Evolutionary conservation across 2,888 invertebrate genomes (phyloP).

Genomic region (Drosophila crucigera): DNA sequence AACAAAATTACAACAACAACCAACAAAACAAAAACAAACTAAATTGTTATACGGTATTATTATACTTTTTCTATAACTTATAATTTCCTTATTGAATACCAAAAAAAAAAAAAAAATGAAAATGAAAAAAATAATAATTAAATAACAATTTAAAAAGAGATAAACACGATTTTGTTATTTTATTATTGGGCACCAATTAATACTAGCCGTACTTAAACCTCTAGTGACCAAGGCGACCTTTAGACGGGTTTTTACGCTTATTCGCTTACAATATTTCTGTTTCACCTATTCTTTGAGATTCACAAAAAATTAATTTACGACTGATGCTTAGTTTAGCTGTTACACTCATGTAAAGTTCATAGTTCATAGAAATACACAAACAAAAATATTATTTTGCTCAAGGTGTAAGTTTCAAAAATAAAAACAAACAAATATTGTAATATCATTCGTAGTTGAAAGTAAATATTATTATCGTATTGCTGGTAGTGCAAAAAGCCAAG

Average conservation of each 20-base stretch:
- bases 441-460: neutral
- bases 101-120: conserved; percentile 56
- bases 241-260: neutral
- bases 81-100: conserved; percentile 83
- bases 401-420: neutral
- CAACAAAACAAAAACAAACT: conserved; percentile 58
- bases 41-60: conserved; percentile 85
- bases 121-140: conserved; percentile 71
- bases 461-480: neutral
- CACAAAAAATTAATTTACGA: neutral
- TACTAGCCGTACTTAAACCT: neutral
- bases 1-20: conserved; percentile 17
- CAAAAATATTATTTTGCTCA: neutral
- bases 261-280: neutral
- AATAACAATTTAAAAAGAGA: conserved; percentile 73
- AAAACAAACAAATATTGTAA: neutral
- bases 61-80: conserved; percentile 85
- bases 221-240: neutral
- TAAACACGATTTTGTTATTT: neutral
- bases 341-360: neutral
- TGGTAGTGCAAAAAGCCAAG: neutral
- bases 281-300: neutral
- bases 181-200: neutral
- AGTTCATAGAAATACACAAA: neutral
- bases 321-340: neutral